Evolutionary conservation across 2,113 vertebrate species (phyloP).

Genomic region (Pollachius pollachius): DNA sequence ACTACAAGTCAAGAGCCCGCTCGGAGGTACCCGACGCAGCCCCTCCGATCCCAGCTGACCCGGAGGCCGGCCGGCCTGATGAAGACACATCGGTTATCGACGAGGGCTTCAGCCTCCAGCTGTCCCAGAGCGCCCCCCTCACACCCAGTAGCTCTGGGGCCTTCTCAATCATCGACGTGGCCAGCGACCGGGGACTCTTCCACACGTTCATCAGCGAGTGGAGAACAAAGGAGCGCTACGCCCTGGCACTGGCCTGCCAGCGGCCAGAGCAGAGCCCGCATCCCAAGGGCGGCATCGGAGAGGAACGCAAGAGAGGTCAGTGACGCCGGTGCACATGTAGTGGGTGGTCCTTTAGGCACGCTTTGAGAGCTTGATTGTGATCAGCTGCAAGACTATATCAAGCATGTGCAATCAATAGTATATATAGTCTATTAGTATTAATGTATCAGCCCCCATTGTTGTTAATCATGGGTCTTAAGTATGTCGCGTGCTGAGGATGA

Average conservation of each 20-base stretch:
- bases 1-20: neutral
- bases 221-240: conserved; percentile 81
- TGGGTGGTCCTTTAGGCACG: neutral
- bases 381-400: neutral
- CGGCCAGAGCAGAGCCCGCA: conserved; percentile 60
- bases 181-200: conserved; percentile 84
- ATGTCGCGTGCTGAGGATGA: too few species aligned
- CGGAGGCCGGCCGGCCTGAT: conserved; percentile 9
- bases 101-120: conserved; percentile 73
- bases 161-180: conserved; percentile 91
- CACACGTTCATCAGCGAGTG: conserved; percentile 88
- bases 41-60: conserved; percentile 9
- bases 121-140: conserved; percentile 76
- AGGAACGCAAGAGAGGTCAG: conserved; percentile 82
- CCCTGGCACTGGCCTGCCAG: conserved; percentile 87
- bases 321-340: neutral
- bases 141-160: conserved; percentile 70
- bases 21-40: neutral
- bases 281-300: conserved; percentile 72
- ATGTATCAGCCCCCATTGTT: neutral
- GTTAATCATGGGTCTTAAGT: too few species aligned
- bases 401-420: too few species aligned
- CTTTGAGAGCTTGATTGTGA: neutral
- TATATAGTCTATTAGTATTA: neutral
- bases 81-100: conserved; percentile 47